Base-by-base conservation (phyloP, 2,797 vertebrate genomes). In the Remorina albescens region DNA sequence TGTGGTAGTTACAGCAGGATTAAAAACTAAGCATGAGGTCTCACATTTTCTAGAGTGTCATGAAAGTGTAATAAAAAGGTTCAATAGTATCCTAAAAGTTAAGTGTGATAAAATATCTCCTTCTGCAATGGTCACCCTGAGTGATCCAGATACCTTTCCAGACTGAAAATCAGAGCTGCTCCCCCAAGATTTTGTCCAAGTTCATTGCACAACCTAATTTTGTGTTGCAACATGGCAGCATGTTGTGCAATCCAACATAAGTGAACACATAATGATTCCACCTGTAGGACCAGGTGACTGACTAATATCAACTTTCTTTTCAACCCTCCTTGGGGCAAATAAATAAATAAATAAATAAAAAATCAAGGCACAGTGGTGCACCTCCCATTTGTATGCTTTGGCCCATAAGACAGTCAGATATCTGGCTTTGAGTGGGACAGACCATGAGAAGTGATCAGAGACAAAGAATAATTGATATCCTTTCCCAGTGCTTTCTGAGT, bases 221-320 rank as follows among this genome's bases (percentile, higher is more conserved):
- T 68, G 25, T n/a, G 18, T 2, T 1, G 19, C n/a, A n/a, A n/a
- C n/a, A n/a, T n/a, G n/a, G n/a, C n/a, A n/a, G n/a, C n/a, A n/a
- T n/a, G n/a, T 75, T 82, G 37, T 54, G 54, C 39, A 74, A 67
- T 34, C 61, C n/a, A 21, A 60, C 61, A 53, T 2, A 12, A 30
- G 6, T 13, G 12, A 58, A n/a, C n/a, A 49, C 26, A 16, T 49
- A 36, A 56, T 23, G 39, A 59, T 46, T 56, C 19, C 39, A 49
- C 39, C 5, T 42, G 9, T 28, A 2, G 34, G 5, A 53, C 30
- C 16, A 61, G 46, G 7, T 32, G 8, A 26, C 37, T 46, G 61
- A 53, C 9, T 46, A 41, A 56, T 21, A 57, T 32, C 9, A 57
- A 41, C 2, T 68, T 19, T 18, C 23, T 25, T 23, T 23, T 36